Evolutionary conservation across 2,888 invertebrate genomes (phyloP).

Genomic region (Drosophila planitibia): DNA sequence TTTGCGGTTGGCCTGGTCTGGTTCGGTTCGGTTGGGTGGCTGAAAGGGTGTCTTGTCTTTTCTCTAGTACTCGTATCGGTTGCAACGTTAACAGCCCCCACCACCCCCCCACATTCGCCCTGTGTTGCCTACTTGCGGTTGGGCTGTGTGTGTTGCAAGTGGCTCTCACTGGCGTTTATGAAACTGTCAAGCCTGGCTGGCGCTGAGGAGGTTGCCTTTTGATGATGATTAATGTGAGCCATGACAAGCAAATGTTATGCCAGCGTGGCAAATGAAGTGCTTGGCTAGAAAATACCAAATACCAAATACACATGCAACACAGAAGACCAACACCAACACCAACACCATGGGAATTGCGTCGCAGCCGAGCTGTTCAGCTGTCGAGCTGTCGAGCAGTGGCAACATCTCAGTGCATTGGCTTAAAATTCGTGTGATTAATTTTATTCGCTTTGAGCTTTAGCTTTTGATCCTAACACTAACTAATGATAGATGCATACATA

Average conservation of each 20-base stretch:
- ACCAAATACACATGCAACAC: constrained; percentile 8
- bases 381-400: constrained; percentile 12
- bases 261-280: constrained; percentile 57
- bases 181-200: constrained; percentile 65
- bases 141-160: constrained; percentile 58
- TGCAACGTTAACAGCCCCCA: constrained; percentile 48
- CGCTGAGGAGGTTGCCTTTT: constrained; percentile 43
- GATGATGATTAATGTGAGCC: constrained; percentile 78
- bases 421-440: constrained; percentile 46
- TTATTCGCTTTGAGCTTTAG: constrained; percentile 26
- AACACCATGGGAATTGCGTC: constrained; percentile 8
- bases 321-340: not conserved
- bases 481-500: constrained; percentile 19
- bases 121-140: constrained; percentile 70
- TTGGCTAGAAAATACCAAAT: constrained; percentile 28
- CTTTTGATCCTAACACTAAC: constrained; percentile 18
- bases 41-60: not conserved
- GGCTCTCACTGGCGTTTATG: constrained; percentile 68
- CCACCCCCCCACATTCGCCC: constrained; percentile 10
- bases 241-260: constrained; percentile 76
- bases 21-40: constrained; percentile 10
- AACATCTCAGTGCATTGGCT: constrained; percentile 40
- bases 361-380: constrained; percentile 15
- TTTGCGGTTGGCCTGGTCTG: constrained; percentile 50
- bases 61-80: constrained; percentile 49